These are phyloP conservation scores for Trididemnum nubilum DNA, from an alignment of 23 tunicate species.

Conservation along the genomic window DNA sequence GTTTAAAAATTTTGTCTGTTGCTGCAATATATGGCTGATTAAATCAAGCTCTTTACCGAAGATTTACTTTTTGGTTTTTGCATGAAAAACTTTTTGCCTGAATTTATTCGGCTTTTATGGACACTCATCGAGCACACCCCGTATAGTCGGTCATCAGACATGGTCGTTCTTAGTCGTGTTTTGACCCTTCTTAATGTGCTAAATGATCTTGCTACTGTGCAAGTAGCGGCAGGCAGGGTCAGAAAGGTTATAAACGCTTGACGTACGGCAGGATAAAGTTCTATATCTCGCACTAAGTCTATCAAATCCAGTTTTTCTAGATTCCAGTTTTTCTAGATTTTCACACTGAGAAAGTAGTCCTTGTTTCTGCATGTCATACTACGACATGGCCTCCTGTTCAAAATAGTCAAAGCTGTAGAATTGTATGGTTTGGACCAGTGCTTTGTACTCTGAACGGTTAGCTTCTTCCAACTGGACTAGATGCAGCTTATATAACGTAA, in stretches of 20 bases:
- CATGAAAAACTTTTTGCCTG: constrained; percentile 12
- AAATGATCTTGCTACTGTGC: constrained; percentile 30
- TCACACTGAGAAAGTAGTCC: constrained; percentile 26
- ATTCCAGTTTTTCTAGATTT: constrained; percentile 13
- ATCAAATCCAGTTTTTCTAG: constrained; percentile 6
- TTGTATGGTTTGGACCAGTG: constrained; percentile 21
- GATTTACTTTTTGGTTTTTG: constrained; percentile 7
- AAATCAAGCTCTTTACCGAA: no score
- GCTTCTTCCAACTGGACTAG: constrained; percentile 13
- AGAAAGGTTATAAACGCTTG: constrained; percentile 30
- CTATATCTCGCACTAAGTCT: constrained; percentile 23
- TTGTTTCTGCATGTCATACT: constrained; percentile 20
- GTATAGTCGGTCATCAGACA: constrained; percentile 19
- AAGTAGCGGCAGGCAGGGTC: constrained; percentile 32
- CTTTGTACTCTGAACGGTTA: constrained; percentile 22
- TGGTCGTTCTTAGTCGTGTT: constrained; percentile 30
- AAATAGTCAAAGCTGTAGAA: neutral
- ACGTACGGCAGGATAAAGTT: constrained; percentile 32
- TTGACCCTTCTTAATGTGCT: constrained; percentile 26
- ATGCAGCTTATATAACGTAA: constrained; percentile 9
- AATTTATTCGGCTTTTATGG: constrained; percentile 28
- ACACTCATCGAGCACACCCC: constrained; percentile 32
- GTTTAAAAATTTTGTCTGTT: no score
- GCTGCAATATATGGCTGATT: no score
- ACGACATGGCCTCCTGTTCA: constrained; percentile 32